Evolutionary conservation across 2,113 vertebrate species (phyloP), one percentile per base, ranked within the genome.

Genomic region (Phoenicopterus ruber): DNA sequence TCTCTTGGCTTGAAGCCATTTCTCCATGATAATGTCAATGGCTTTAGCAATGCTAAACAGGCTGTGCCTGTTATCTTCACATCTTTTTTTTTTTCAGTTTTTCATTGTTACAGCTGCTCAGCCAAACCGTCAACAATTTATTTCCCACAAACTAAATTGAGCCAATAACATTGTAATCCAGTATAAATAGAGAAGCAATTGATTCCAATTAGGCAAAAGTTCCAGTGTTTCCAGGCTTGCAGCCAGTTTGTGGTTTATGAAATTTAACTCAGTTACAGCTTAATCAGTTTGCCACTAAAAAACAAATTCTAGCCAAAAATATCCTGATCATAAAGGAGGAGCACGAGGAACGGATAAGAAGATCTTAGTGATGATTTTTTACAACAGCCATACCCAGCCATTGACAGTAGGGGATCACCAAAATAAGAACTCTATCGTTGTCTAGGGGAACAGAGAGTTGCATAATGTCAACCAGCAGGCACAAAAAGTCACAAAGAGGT

Each of bases 181-280:
- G 70, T 86, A 94, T 95, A 98, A 96, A 94, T 93, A 94, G 73
- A 95, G 78, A 91, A 90, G 88, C 94, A 95, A 97, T 96, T 96
- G 50, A 92, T 97, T 97, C 95, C 96, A 97, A 97, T 96, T 96
- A 97, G 96, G 87, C 77, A 97, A 92, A 97, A 97, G 95, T 98
- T 98, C 96, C 86, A 96, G 96, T 93, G 49, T 97, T 98, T 97
- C 87, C 91, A 98, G 97, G 96, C 92, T 97, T 74, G 92, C 88
- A 95, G 94, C 96, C 97, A 97, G 94, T 94, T 96, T 96, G 70
- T 76, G 71, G 86, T 95, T 97, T 96, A 96, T 93, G 92, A 97
- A 98, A 96, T 96, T 96, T 97, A 97, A 96, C 95, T 93, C 95
- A 96, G 93, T 95, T 97, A 84, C 86, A 96, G 71, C 44, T 95